phyloP scores from a whole-genome alignment of 2,797 vertebrate species.

The Streptopelia turtur region DNA sequence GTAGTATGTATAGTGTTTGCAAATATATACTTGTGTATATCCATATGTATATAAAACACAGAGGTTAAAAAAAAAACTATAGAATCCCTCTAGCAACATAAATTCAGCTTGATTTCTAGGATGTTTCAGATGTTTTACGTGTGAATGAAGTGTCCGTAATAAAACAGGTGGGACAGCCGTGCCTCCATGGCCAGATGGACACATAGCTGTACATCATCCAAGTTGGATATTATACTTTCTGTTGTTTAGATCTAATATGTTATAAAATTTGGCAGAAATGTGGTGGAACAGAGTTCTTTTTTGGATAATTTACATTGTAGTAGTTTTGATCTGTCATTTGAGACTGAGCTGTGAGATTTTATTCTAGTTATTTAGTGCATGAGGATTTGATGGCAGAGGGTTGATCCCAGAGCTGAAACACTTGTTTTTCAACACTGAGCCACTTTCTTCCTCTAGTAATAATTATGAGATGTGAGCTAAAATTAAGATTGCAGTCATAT shows the following conservation, averaged over 20 bases:
- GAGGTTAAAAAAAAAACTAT: not conserved
- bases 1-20: no score
- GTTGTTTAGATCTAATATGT: not conserved
- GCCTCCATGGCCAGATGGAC: not conserved
- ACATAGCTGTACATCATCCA: not conserved
- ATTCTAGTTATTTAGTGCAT: not conserved
- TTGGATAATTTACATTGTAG: not conserved
- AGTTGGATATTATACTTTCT: not conserved
- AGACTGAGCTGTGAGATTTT: slow-evolving; percentile 35
- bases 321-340: slow-evolving; percentile 3
- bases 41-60: not conserved
- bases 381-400: not conserved
- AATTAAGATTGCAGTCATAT: not conserved
- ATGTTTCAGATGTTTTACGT: not conserved
- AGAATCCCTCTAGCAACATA: not conserved
- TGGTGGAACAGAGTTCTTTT: not conserved
- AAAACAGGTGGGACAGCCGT: not conserved
- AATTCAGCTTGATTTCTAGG: not conserved
- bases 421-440: not conserved
- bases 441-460: not conserved
- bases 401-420: not conserved
- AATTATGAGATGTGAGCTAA: not conserved
- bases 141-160: not conserved
- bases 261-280: not conserved
- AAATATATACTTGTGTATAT: not conserved